Percentiles rank a stretch among this genome's conserved stretches.
Conservation (phyloP, 35 echinoderm and acorn worm genomes). For the Apostichopus californicus region DNA sequence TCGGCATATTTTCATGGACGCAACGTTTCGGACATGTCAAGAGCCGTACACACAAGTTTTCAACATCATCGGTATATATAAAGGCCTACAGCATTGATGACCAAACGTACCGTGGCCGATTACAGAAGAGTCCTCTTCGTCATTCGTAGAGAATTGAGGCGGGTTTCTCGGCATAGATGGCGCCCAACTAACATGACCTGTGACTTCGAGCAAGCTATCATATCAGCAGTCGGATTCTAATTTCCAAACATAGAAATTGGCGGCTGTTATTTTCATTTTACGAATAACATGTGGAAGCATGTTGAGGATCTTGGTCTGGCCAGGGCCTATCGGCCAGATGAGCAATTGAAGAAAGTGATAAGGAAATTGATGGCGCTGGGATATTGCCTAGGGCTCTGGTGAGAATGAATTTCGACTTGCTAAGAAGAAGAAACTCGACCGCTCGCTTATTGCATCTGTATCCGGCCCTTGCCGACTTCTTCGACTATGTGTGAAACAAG, state of each 20-base stretch:
- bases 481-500: not conserved
- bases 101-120: not conserved
- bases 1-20: slow-evolving; percentile 31
- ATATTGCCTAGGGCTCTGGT: slow-evolving; percentile 27
- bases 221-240: slow-evolving; percentile 10
- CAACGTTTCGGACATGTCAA: slow-evolving; percentile 28
- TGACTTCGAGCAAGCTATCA: slow-evolving; percentile 44
- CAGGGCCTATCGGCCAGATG: not conserved
- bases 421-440: not conserved
- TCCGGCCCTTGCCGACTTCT: not conserved
- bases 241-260: not conserved
- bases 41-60: slow-evolving; percentile 27
- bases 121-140: not conserved
- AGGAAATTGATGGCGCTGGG: slow-evolving; percentile 31
- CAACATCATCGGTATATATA: slow-evolving; percentile 18
- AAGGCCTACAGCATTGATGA: slow-evolving; percentile 36
- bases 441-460: not conserved
- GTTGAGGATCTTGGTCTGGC: slow-evolving; percentile 25
- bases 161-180: not conserved
- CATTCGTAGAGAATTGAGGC: slow-evolving; percentile 9
- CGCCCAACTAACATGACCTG: not conserved
- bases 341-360: not conserved
- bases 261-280: slow-evolving; percentile 53
- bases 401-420: not conserved
- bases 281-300: slow-evolving; percentile 25